Percentiles rank a stretch among this genome's conserved stretches.
phyloP scores from a whole-genome alignment of 1,140 invertebrate species.

The Zaprionus davidi region DNA sequence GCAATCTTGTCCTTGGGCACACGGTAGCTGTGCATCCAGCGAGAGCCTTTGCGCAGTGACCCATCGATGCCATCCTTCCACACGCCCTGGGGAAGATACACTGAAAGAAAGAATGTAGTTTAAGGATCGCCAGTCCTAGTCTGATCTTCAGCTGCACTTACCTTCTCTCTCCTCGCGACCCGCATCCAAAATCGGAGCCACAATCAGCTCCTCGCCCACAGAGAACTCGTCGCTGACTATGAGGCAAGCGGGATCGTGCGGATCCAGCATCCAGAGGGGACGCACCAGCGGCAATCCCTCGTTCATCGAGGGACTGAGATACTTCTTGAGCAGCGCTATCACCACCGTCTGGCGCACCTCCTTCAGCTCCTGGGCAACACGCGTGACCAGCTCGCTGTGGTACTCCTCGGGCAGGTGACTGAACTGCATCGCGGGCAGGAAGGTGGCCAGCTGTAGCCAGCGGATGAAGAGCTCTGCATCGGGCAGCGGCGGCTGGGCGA shows the following conservation, averaged over 20 bases:
- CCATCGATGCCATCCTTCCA: slow-evolving; percentile 96
- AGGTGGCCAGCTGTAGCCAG: slow-evolving; percentile 97
- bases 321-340: slow-evolving; percentile 91
- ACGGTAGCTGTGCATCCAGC: slow-evolving; percentile 95
- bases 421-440: slow-evolving; percentile 96
- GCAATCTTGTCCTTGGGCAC: slow-evolving; percentile 92
- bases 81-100: slow-evolving; percentile 94
- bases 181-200: slow-evolving; percentile 93
- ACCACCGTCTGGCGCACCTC: slow-evolving; percentile 90
- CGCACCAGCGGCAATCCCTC: slow-evolving; percentile 93
- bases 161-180: slow-evolving; percentile 88
- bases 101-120: slow-evolving; percentile 71
- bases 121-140: neutral
- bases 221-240: slow-evolving; percentile 94
- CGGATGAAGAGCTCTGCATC: slow-evolving; percentile 95
- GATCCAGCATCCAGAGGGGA: slow-evolving; percentile 96
- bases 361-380: slow-evolving; percentile 91
- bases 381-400: slow-evolving; percentile 89
- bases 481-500: slow-evolving; percentile 85
- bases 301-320: slow-evolving; percentile 90
- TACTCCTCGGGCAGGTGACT: slow-evolving; percentile 95
- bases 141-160: slow-evolving; percentile 46
- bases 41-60: slow-evolving; percentile 92
- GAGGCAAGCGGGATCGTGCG: slow-evolving; percentile 91
- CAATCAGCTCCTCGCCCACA: slow-evolving; percentile 95